These are phyloP conservation scores for Galeopterus variegatus DNA, from an alignment of 2,113 vertebrate species.

Conservation along the genomic window DNA sequence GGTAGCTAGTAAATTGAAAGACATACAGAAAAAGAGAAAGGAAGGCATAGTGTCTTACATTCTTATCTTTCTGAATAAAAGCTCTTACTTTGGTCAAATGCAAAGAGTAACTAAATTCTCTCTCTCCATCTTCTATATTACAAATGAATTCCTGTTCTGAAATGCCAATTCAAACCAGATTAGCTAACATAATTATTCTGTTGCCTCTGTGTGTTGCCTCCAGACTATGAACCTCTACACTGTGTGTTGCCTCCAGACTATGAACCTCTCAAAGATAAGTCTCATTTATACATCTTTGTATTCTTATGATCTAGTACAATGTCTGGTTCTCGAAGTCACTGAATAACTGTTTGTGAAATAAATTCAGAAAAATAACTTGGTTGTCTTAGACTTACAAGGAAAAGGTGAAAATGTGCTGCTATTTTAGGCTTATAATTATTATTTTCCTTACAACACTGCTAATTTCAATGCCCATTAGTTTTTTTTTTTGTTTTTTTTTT, in stretches of 20 bases:
- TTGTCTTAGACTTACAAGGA: not conserved
- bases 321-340: constrained; percentile 1
- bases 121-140: not conserved
- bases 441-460: not conserved
- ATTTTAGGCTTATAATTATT: not conserved
- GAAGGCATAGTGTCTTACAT: not conserved
- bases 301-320: not conserved
- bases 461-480: not conserved
- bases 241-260: not conserved
- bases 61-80: constrained; percentile 49
- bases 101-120: constrained; percentile 8
- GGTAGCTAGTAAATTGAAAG: constrained; percentile 14
- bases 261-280: not conserved
- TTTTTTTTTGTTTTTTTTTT: not conserved
- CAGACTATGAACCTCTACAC: not conserved
- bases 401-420: not conserved
- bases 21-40: not conserved
- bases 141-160: constrained; percentile 16
- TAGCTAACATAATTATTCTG: not conserved
- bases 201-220: not conserved
- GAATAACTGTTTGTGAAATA: not conserved
- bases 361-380: constrained; percentile 28
- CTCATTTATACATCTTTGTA: not conserved
- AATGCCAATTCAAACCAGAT: not conserved
- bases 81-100: not conserved